Conservation (phyloP, 2,113 vertebrate genomes). For the Lethenteron camtschaticum region DNA sequence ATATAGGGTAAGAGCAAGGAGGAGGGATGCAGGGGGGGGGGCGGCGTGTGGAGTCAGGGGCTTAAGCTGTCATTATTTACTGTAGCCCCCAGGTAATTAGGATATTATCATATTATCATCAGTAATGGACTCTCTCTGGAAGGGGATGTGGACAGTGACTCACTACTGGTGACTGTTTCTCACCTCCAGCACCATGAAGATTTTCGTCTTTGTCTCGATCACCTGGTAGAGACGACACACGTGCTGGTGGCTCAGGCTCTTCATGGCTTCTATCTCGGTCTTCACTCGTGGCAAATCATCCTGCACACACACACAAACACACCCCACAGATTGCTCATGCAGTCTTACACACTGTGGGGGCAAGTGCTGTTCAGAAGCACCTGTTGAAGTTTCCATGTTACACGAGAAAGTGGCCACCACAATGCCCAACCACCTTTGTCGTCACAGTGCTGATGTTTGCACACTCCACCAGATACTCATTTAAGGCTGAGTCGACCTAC, state of each 20-base stretch:
- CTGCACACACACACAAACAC: conserved; percentile 18
- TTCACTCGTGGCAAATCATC: conserved; percentile 68
- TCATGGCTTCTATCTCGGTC: conserved; percentile 74
- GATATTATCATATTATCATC: background rate
- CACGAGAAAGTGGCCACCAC: background rate
- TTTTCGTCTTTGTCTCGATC: conserved; percentile 58
- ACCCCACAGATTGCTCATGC: conserved; percentile 7
- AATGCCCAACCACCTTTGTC: too few species aligned
- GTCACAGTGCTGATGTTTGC: background rate
- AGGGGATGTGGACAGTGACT: background rate
- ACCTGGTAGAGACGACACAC: conserved; percentile 72
- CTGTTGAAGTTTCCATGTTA: background rate
- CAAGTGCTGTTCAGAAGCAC: background rate
- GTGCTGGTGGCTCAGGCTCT: conserved; percentile 68
- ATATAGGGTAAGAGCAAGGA: too few species aligned
- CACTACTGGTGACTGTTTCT: conserved; percentile 7
- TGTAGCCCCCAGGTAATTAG: background rate
- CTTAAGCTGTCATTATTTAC: too few species aligned
- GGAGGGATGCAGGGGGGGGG: too few species aligned
- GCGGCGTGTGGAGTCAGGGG: too few species aligned
- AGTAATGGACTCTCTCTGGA: background rate
- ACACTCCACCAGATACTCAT: background rate
- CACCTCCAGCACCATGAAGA: conserved; percentile 86
- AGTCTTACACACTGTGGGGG: background rate
- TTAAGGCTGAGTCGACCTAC: too few species aligned